Evolutionary conservation across 37 sponge, comb jelly and placozoan genomes (phyloP).

Genomic region (Diacarnus erythraeanus): DNA sequence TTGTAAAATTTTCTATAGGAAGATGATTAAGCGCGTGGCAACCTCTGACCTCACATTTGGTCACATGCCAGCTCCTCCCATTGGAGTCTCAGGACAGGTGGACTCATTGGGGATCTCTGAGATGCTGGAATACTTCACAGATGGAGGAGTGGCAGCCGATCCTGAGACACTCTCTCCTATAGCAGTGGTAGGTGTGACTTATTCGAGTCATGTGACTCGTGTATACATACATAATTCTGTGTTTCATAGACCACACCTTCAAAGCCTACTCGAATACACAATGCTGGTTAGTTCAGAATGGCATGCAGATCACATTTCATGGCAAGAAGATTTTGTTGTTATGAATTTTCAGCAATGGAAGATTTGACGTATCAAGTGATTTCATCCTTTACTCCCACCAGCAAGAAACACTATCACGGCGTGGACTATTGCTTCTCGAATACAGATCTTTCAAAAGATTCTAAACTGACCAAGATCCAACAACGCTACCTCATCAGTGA

Average conservation of each 20-base stretch:
- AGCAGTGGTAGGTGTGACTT: constrained; percentile 21
- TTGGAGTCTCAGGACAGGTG: not conserved
- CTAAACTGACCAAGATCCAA: constrained; percentile 44
- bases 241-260: constrained; percentile 24
- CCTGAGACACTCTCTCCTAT: constrained; percentile 44
- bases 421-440: constrained; percentile 44
- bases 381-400: constrained; percentile 36
- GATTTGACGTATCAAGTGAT: constrained; percentile 25
- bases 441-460: constrained; percentile 34
- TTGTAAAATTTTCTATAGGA: constrained; percentile 21
- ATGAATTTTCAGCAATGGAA: not conserved
- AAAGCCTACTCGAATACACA: constrained; percentile 7
- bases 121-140: constrained; percentile 46
- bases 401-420: constrained; percentile 55
- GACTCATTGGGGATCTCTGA: constrained; percentile 7
- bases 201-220: not conserved
- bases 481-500: constrained; percentile 64
- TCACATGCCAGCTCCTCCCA: constrained; percentile 51
- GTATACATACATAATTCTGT: not conserved
- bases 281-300: constrained; percentile 12
- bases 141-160: constrained; percentile 24
- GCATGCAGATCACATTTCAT: too few species aligned
- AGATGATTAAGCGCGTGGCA: constrained; percentile 19
- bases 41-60: constrained; percentile 64
- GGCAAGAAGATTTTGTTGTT: too few species aligned